phyloP scores from a whole-genome alignment of 2,797 vertebrate genomes.

The Lithobates sylvaticus region DNA sequence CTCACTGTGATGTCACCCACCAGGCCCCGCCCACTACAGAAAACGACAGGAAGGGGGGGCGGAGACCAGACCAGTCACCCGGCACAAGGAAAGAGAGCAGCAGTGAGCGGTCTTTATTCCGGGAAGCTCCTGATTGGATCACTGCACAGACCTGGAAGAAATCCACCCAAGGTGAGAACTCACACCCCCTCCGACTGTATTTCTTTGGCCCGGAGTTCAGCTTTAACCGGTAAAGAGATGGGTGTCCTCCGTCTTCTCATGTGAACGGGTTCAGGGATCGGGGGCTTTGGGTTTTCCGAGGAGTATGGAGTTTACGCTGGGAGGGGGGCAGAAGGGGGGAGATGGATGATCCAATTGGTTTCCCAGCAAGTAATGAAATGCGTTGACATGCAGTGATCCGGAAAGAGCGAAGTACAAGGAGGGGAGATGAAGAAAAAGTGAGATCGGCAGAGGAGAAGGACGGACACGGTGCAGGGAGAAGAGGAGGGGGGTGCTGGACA shows the following conservation, averaged over 20 bases:
- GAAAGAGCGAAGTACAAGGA: slow-evolving; percentile 30
- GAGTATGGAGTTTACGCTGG: slow-evolving; percentile 47
- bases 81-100: too few species aligned
- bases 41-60: too few species aligned
- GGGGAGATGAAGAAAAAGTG: slow-evolving; percentile 41
- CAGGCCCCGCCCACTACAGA: too few species aligned
- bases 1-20: too few species aligned
- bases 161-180: too few species aligned
- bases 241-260: neutral
- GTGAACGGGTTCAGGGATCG: slow-evolving; percentile 40
- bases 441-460: neutral
- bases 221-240: neutral
- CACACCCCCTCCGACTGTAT: too few species aligned
- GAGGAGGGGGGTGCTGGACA: neutral
- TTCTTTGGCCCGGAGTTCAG: too few species aligned
- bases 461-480: neutral
- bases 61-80: too few species aligned
- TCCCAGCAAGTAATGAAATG: slow-evolving; percentile 16
- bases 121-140: too few species aligned
- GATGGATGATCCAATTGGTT: slow-evolving; percentile 16
- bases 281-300: neutral
- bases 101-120: too few species aligned
- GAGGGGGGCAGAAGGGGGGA: neutral
- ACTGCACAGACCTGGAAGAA: too few species aligned
- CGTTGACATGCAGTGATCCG: slow-evolving; percentile 30